These are phyloP conservation scores for Dynastes grantii DNA, from an alignment of 2,888 invertebrate genomes.

Conservation along the genomic window DNA sequence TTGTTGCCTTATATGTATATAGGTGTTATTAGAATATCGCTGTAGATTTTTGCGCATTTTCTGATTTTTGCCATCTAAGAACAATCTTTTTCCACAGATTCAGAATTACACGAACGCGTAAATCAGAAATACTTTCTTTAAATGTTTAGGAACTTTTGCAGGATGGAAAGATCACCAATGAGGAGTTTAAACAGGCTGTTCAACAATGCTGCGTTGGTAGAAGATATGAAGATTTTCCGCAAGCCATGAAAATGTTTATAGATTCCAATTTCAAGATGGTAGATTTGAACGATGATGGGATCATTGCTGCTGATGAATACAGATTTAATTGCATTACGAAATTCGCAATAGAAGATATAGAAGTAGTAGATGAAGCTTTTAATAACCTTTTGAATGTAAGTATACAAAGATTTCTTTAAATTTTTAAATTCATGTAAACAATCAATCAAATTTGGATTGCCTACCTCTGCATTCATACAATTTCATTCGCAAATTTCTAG, in stretches of 20 bases:
- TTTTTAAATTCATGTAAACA: background rate
- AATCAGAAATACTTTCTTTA: constrained; percentile 43
- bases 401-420: constrained; percentile 56
- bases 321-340: constrained; percentile 87
- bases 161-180: constrained; percentile 87
- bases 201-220: constrained; percentile 86
- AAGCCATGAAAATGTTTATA: constrained; percentile 90
- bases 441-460: too few species aligned
- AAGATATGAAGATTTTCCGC: constrained; percentile 85
- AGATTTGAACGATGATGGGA: constrained; percentile 86
- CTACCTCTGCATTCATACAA: too few species aligned
- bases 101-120: constrained; percentile 41
- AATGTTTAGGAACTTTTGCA: constrained; percentile 70
- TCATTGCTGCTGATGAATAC: constrained; percentile 86
- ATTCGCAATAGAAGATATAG: constrained; percentile 84
- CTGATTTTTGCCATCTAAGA: constrained; percentile 11
- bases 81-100: constrained; percentile 50
- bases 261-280: constrained; percentile 88
- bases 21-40: background rate
- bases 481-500: too few species aligned
- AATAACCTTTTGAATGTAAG: constrained; percentile 84
- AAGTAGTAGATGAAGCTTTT: constrained; percentile 84
- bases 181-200: constrained; percentile 87
- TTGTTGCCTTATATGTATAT: constrained; percentile 7
- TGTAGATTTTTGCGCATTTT: constrained; percentile 22